Evolutionary conservation across 2,888 invertebrate genomes (phyloP), one percentile per base, ranked within the genome.

Genomic region (Hydrotaea diabolus): DNA sequence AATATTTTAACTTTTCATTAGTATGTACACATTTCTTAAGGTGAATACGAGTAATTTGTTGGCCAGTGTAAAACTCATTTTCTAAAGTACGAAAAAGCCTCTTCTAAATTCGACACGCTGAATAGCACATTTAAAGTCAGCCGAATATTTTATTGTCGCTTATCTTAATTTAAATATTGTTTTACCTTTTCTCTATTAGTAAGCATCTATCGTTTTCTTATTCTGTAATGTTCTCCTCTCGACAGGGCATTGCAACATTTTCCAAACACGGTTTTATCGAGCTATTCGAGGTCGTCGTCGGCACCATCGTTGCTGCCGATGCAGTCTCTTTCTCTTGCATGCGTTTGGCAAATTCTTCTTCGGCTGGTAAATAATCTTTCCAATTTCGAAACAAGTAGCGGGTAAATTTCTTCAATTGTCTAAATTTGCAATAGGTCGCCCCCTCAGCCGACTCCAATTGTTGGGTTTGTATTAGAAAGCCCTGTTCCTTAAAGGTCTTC

Each of bases 381-480:
- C 98, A 98, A 90, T 97, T 97, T 88, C 98, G 94, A 89, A 98
- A 97, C 85, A 98, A 93, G 90, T 98, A 98, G 74, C 98, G 94
- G 0, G 98, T 98, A 90, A 98, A 98, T 91, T 98, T 98, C 86
- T 97, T 94, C 31, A 98, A 93, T 90, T 98, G 98, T 66, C 98
- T 93, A 90, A 98, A 98, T 91, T 98, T 98, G 92, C 98, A 98
- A 89, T 98, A 98, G 0, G 98, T 98, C 0, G 98, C 97, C 0
- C 98, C 98, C 90, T 98, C 98, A 0, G 98, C 97, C 0, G 97
- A 97, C 90, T 98, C 97, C 73, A 98, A 93, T 90, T 98, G 98
- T 91, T 98, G 98, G 0, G 98, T 98, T 91, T 98, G 98, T 78
- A 98, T 98, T 69, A 98, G 93, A 91, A 98, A 98, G 0, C 98